Conservation (phyloP, 2,113 vertebrate species). For the Cnemophilus loriae region DNA sequence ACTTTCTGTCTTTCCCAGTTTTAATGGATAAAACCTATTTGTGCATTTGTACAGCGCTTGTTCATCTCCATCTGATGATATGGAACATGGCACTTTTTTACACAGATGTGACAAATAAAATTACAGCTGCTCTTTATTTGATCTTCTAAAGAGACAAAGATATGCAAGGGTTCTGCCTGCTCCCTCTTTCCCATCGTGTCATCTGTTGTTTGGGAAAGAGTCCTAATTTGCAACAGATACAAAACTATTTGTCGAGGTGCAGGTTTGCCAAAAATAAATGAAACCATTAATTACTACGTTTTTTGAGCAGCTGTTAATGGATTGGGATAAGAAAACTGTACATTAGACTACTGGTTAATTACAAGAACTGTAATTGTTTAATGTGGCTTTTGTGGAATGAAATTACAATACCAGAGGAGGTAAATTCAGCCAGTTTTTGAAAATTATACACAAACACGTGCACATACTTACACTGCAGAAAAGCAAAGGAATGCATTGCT, state of each 20-base stretch:
- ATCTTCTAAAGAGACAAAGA: constrained; percentile 68
- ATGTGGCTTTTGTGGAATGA: constrained; percentile 57
- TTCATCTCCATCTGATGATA: constrained; percentile 26
- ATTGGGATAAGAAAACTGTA: constrained; percentile 67
- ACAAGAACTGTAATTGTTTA: constrained; percentile 55
- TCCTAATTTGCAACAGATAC: constrained; percentile 75
- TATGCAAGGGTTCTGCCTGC: constrained; percentile 43
- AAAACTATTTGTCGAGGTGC: constrained; percentile 74
- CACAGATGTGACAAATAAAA: constrained; percentile 56
- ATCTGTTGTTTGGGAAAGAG: constrained; percentile 73
- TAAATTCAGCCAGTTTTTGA: constrained; percentile 33
- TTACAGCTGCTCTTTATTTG: constrained; percentile 68
- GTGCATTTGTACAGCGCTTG: not conserved
- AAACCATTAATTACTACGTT: constrained; percentile 81
- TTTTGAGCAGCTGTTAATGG: constrained; percentile 81
- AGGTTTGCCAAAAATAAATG: constrained; percentile 82
- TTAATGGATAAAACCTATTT: not conserved
- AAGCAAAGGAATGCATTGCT: not conserved
- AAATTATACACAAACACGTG: not conserved
- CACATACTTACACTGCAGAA: not conserved
- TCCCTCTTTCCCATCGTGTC: constrained; percentile 57
- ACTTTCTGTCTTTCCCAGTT: not conserved
- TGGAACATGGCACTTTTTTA: constrained; percentile 25
- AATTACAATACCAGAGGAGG: constrained; percentile 37
- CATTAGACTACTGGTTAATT: constrained; percentile 70